phyloP scores from a whole-genome alignment of 2,888 invertebrate genomes.

The Thymelicus lineola region DNA sequence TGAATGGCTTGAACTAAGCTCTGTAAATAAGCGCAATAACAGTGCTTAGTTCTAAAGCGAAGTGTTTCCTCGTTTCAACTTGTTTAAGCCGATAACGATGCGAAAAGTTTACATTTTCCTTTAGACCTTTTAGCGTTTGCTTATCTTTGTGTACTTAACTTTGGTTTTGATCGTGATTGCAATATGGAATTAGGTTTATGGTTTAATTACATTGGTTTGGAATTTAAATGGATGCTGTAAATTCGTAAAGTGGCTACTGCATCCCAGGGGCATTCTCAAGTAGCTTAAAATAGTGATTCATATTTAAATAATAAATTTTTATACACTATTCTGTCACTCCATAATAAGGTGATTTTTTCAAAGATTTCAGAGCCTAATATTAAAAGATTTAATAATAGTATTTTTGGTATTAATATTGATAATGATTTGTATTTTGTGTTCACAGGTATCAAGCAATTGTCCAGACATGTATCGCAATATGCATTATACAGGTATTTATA shows the following conservation, averaged over 20 bases:
- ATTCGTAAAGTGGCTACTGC: too few relatives aligned
- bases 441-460: constrained; percentile 86
- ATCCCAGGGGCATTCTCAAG: too few relatives aligned
- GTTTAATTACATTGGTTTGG: too few relatives aligned
- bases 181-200: not conserved
- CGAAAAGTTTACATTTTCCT: constrained; percentile 9
- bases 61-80: constrained; percentile 30
- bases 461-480: constrained; percentile 96
- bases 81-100: constrained; percentile 12
- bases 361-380: too few relatives aligned
- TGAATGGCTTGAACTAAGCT: constrained; percentile 42
- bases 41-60: constrained; percentile 20
- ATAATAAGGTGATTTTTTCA: too few relatives aligned
- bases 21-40: constrained; percentile 42
- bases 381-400: too few relatives aligned
- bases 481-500: constrained; percentile 91
- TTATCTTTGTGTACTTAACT: not conserved
- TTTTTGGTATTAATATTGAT: too few relatives aligned
- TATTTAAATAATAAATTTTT: too few relatives aligned
- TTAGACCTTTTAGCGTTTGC: constrained; percentile 7
- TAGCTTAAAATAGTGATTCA: too few relatives aligned
- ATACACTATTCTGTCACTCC: too few relatives aligned
- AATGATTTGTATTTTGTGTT: not conserved
- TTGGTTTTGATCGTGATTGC: not conserved
- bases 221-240: too few relatives aligned